These are phyloP conservation scores for Venustaconcha ellipsiformis DNA, from an alignment of 1,140 invertebrate species.

Conservation along the genomic window DNA sequence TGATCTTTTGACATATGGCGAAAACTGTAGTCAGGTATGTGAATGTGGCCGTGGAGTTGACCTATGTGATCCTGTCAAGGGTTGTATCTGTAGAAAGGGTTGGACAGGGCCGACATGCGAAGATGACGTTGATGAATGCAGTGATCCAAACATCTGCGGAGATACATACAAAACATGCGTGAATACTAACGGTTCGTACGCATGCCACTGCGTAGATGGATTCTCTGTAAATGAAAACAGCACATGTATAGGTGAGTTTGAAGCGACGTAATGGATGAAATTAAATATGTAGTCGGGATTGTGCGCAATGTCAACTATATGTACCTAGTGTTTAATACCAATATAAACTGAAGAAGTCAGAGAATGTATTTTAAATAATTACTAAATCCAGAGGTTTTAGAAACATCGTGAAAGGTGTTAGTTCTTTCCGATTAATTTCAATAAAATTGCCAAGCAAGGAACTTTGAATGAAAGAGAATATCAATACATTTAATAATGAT, in stretches of 20 bases:
- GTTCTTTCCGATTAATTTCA: no score
- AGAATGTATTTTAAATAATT: no score
- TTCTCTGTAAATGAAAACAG: slow-evolving; percentile 12
- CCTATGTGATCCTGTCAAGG: slow-evolving; percentile 33
- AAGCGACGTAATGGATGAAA: no score
- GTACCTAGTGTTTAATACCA: no score
- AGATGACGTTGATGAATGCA: slow-evolving; percentile 44
- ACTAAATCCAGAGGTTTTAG: no score
- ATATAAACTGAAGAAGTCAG: no score
- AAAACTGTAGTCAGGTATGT: slow-evolving; percentile 38
- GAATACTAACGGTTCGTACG: slow-evolving; percentile 34
- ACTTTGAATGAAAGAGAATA: no score
- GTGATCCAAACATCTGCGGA: slow-evolving; percentile 8
- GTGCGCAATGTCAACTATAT: no score
- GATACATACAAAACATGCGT: slow-evolving; percentile 21
- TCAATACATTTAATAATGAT: no score
- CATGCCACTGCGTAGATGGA: slow-evolving; percentile 32
- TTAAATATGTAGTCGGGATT: no score
- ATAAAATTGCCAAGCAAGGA: no score
- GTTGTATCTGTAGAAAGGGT: slow-evolving; percentile 47
- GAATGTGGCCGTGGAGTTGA: slow-evolving; percentile 33
- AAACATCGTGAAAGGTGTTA: no score
- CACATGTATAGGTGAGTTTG: slow-evolving; percentile 20
- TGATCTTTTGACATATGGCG: slow-evolving; percentile 33
- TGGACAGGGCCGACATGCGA: slow-evolving; percentile 47